A percentile compares a stretch with the other conserved stretches of the same genome.
Conservation (phyloP, 2,888 invertebrate genomes). For the Leucozona laternaria region DNA sequence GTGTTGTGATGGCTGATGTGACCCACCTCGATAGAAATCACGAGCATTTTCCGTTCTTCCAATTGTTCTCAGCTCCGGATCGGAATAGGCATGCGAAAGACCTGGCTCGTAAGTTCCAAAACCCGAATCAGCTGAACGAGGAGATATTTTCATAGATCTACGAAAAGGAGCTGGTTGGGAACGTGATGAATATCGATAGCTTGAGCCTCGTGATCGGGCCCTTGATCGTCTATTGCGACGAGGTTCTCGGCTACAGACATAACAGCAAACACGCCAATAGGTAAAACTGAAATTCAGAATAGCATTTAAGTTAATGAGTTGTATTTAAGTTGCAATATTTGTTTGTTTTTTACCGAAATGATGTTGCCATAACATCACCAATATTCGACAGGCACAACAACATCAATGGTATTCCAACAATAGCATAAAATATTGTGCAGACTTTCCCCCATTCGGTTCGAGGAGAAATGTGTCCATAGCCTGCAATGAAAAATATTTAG, state of each 20-base stretch:
- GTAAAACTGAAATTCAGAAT: constrained; percentile 87
- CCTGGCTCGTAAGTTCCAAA: constrained; percentile 85
- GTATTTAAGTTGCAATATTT: background rate
- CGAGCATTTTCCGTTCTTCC: constrained; percentile 78
- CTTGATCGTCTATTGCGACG: constrained; percentile 83
- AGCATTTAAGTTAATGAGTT: no score
- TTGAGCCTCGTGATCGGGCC: constrained; percentile 77
- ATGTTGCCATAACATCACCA: constrained; percentile 96
- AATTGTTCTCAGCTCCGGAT: constrained; percentile 87
- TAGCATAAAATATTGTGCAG: constrained; percentile 97
- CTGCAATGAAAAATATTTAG: constrained; percentile 83
- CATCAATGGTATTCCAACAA: constrained; percentile 97
- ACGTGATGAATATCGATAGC: constrained; percentile 80
- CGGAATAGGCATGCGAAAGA: constrained; percentile 88
- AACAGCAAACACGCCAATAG: constrained; percentile 97
- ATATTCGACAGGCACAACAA: constrained; percentile 96
- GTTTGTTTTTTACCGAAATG: constrained; percentile 87
- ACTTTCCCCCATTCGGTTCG: constrained; percentile 97
- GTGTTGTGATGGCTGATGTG: constrained; percentile 20
- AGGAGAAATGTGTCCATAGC: constrained; percentile 97
- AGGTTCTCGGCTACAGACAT: constrained; percentile 93
- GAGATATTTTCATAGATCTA: constrained; percentile 86
- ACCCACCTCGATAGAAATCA: constrained; percentile 79
- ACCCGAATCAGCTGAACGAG: constrained; percentile 87
- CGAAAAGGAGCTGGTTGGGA: constrained; percentile 84